Conservation (phyloP, 2,888 invertebrate genomes). For the Hypomecis atomaria region DNA sequence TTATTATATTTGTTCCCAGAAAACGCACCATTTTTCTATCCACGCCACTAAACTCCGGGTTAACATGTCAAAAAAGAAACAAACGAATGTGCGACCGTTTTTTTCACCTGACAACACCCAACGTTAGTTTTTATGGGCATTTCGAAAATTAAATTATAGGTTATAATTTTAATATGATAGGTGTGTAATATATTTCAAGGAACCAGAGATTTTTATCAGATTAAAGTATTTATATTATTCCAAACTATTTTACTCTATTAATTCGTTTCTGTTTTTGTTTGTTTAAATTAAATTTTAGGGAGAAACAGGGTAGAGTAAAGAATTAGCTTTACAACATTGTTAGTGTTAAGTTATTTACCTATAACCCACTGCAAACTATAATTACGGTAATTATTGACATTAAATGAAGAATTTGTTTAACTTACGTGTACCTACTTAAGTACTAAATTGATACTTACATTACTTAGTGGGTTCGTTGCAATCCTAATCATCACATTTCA, state of each 20-base stretch:
- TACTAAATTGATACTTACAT: no score
- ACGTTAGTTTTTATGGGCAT: slow-evolving; percentile 72
- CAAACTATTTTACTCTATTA: slow-evolving; percentile 48
- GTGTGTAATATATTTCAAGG: slow-evolving; percentile 78
- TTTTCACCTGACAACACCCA: slow-evolving; percentile 79
- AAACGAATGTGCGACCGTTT: slow-evolving; percentile 74
- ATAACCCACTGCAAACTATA: no score
- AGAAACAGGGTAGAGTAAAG: slow-evolving; percentile 1
- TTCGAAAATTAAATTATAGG: slow-evolving; percentile 84
- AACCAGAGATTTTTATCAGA: slow-evolving; percentile 73
- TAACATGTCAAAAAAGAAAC: slow-evolving; percentile 61
- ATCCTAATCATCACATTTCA: no score
- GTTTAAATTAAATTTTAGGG: slow-evolving; percentile 42
- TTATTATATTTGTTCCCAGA: slow-evolving; percentile 71
- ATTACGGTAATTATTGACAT: no score
- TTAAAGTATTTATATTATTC: slow-evolving; percentile 64
- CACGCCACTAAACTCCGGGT: slow-evolving; percentile 69
- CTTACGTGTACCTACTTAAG: no score
- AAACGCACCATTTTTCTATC: slow-evolving; percentile 68
- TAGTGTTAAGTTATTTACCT: no score
- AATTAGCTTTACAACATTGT: not conserved
- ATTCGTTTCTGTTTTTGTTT: slow-evolving; percentile 48
- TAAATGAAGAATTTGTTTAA: no score
- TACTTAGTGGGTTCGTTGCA: no score
- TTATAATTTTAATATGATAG: slow-evolving; percentile 84